phyloP scores from a whole-genome alignment of 1,140 invertebrate species.

The Matsumurasca onukii region DNA sequence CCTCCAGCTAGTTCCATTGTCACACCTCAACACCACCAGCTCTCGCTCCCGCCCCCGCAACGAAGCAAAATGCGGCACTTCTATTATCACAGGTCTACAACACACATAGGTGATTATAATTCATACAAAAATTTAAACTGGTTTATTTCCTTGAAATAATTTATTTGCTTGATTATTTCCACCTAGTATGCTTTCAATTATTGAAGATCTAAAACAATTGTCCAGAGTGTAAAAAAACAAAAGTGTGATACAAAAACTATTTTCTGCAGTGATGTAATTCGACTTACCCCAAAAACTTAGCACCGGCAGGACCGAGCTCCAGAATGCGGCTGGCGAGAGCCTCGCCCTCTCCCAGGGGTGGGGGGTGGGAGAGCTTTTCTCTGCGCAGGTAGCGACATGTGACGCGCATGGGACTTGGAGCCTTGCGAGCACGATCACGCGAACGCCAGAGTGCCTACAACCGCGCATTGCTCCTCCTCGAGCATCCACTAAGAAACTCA shows the following conservation, averaged over 20 bases:
- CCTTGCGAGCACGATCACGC: conserved; percentile 92
- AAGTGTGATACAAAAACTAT: too few species aligned
- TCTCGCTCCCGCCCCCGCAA: conserved; percentile 90
- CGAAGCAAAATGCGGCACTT: conserved; percentile 97
- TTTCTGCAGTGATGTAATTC: too few species aligned
- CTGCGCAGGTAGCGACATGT: conserved; percentile 88
- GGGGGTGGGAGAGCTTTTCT: conserved; percentile 75
- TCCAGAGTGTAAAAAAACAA: too few species aligned
- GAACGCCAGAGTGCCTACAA: conserved; percentile 90
- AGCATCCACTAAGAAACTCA: conserved; percentile 96
- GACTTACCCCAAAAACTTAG: conserved; percentile 87
- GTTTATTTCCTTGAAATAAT: too few species aligned
- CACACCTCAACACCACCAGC: conserved; percentile 89
- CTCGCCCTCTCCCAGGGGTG: conserved; percentile 94
- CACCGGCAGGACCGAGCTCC: conserved; percentile 91
- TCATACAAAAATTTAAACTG: too few species aligned
- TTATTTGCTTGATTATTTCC: too few species aligned
- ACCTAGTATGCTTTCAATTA: too few species aligned
- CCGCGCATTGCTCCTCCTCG: conserved; percentile 95
- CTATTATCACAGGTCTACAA: conserved; percentile 87
- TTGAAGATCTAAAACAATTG: too few species aligned
- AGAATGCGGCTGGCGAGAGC: conserved; percentile 88
- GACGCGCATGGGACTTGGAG: conserved; percentile 88
- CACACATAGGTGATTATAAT: conserved; percentile 17
- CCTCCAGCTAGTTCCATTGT: conserved; percentile 95